Evolutionary conservation across 2,113 vertebrate genomes (phyloP), one percentile per base, ranked within the genome.

Genomic region (Naja naja): DNA sequence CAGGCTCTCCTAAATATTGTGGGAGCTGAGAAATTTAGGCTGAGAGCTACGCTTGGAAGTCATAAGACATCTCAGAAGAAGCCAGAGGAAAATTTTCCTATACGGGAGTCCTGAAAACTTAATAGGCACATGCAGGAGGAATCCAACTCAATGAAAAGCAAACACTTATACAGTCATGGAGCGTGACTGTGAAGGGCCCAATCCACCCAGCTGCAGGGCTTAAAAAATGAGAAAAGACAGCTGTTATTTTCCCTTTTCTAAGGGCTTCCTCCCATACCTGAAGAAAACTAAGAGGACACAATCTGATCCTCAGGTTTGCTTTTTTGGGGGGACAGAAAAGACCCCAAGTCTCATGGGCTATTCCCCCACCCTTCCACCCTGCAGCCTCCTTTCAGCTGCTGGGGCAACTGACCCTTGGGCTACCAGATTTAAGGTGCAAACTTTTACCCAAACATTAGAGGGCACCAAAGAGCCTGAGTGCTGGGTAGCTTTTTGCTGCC

Each of bases 371-470:
- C 64, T 18, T 0, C 2, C 64, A 7, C 64, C 11, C 27, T 0
- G 12, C 60, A 69, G 30, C 60, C 60, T 0, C 30, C 64, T 69
- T 81, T 81, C 74, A 22, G 69, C 74, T 81, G n/a, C 74, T 22
- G 1, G 0, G 9, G 34, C 1, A 22, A 22, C 16, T 43, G 6
- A 10, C 5, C 0, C 6, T 20, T 74, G 69, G n/a, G 16, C n/a
- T 81, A 39, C n/a, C 74, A 81, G 74, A 22, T 81, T 22, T 43
- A 20, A 34, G 18, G 16, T 43, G 74, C 74, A 81, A 43, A 39
- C 1, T 7, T 43, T 81, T 3, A 81, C 18, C 34, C 18, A 22
- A 43, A 81, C 74, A 20, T 43, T 81, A 43, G 74, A 81, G 34
- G 74, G 74, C 34, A 39, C 34, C 74, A 81, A 39, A 22, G 69